Percentiles rank a stretch among this genome's conserved stretches.
Conservation (phyloP, 2,113 vertebrate species). For the Rhinoderma darwinii region DNA sequence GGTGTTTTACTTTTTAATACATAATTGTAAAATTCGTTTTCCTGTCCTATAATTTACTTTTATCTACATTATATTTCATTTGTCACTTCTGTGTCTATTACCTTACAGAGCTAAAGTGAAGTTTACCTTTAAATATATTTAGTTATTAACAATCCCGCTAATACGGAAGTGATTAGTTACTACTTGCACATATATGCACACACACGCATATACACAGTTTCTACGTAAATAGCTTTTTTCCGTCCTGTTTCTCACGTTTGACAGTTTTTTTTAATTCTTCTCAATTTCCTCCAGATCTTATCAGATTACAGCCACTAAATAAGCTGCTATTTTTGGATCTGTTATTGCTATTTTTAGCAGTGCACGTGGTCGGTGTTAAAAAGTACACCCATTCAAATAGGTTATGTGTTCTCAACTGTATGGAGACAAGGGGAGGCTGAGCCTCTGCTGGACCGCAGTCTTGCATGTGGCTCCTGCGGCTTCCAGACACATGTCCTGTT, state of each 20-base stretch:
- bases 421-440: not conserved
- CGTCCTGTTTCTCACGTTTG: slow-evolving; percentile 10
- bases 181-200: not conserved
- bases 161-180: not conserved
- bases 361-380: not conserved
- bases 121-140: not conserved
- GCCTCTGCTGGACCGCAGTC: not conserved
- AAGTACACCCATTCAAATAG: not conserved
- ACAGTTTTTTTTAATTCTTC: slow-evolving; percentile 3
- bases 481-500: not conserved
- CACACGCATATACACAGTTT: slow-evolving; percentile 15
- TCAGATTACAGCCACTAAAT: not conserved
- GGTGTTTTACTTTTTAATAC: no score
- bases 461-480: not conserved
- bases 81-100: no score
- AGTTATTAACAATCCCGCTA: not conserved
- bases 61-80: no score
- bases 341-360: slow-evolving; percentile 25
- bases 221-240: slow-evolving; percentile 26
- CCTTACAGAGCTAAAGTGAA: not conserved
- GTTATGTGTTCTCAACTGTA: not conserved
- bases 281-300: slow-evolving; percentile 27
- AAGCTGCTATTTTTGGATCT: slow-evolving; percentile 30
- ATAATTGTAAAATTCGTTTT: no score
- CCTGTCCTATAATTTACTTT: no score